phyloP scores from a whole-genome alignment of 2,113 vertebrate species.

The Sorex fumeus region DNA sequence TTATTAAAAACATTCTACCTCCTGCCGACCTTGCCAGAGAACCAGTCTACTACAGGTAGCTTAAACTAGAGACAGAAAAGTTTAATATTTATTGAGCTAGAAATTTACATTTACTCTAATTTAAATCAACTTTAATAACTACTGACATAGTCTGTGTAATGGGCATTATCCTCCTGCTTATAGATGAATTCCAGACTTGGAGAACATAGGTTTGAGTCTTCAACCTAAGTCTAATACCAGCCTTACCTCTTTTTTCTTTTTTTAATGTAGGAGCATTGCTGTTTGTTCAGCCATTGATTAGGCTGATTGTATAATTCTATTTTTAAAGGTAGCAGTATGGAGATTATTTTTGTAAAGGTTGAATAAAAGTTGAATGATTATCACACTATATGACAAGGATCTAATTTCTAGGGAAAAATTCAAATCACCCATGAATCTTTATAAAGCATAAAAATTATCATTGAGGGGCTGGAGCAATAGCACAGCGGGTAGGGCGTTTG shows the following conservation, averaged over 20 bases:
- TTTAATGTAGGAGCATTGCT: too few species aligned
- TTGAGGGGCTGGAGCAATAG: too few species aligned
- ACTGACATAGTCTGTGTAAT: neutral
- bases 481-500: too few species aligned
- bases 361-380: neutral
- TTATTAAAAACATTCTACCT: neutral
- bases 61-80: neutral
- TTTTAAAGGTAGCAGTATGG: neutral
- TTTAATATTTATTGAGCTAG: neutral
- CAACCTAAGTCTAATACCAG: neutral
- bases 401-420: slow-evolving; percentile 33
- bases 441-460: slow-evolving; percentile 17
- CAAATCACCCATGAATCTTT: neutral
- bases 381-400: neutral
- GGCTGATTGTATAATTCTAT: too few species aligned
- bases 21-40: neutral
- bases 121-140: slow-evolving; percentile 23
- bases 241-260: too few species aligned
- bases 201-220: neutral
- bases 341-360: neutral
- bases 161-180: neutral
- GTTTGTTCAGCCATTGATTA: too few species aligned
- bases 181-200: neutral
- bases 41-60: neutral
- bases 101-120: neutral